phyloP scores from a whole-genome alignment of 2,797 vertebrate species.

The Acipenser ruthenus region DNA sequence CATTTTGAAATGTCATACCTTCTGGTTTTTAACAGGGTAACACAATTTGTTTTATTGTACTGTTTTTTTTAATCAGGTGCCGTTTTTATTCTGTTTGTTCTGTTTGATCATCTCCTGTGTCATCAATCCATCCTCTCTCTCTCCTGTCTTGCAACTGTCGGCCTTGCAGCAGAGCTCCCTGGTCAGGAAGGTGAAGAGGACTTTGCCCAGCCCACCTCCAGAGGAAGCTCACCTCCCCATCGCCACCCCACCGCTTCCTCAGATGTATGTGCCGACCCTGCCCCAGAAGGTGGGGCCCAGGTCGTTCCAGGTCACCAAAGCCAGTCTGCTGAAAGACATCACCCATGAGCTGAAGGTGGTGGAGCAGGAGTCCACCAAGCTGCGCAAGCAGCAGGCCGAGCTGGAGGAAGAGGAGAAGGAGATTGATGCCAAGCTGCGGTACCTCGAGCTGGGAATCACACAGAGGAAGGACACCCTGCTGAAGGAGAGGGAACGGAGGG shows the following conservation, averaged over 20 bases:
- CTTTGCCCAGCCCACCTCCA: conserved; percentile 94
- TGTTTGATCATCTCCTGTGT: background rate
- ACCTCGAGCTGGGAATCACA: conserved; percentile 89
- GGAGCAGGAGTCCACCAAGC: conserved; percentile 93
- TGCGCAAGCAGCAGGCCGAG: conserved; percentile 95
- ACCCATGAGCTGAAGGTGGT: conserved; percentile 93
- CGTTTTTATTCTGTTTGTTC: background rate
- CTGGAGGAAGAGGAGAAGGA: conserved; percentile 98
- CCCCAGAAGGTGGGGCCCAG: conserved; percentile 71
- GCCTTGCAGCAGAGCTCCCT: conserved; percentile 84
- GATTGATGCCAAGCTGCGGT: conserved; percentile 95
- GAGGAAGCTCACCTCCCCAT: conserved; percentile 83
- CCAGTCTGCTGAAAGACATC: conserved; percentile 85
- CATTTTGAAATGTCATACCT: too few relatives aligned
- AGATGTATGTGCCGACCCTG: conserved; percentile 83
- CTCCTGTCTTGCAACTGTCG: conserved; percentile 70
- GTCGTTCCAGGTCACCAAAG: conserved; percentile 77
- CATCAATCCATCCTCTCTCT: background rate
- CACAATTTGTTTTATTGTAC: background rate
- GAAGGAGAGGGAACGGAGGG: conserved; percentile 81
- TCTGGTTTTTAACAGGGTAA: too few relatives aligned
- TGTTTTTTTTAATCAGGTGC: too few relatives aligned
- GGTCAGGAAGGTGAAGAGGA: conserved; percentile 96
- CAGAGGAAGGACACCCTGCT: conserved; percentile 93
- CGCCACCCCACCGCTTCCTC: conserved; percentile 78